Conservation (phyloP, 1,140 invertebrate species). For the Megathymus violae region DNA sequence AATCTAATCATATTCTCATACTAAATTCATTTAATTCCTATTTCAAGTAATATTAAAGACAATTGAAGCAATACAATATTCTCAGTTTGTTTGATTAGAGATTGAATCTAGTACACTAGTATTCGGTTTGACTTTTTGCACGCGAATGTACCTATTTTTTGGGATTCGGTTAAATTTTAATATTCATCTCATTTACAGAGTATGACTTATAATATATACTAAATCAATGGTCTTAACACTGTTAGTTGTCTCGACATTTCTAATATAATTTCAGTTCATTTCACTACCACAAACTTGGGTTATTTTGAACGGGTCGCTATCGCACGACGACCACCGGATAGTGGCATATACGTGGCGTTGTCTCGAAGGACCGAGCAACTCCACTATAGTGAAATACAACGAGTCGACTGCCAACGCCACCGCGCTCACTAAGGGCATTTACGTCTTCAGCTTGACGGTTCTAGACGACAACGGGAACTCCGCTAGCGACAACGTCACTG, state of each 20-base stretch:
- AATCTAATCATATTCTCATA: too few species aligned
- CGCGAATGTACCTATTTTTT: too few species aligned
- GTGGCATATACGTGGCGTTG: slow-evolving; percentile 93
- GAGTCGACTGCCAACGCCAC: slow-evolving; percentile 89
- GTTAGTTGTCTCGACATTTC: slow-evolving; percentile 1
- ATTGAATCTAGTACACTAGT: too few species aligned
- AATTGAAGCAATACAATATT: too few species aligned
- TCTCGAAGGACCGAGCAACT: slow-evolving; percentile 86
- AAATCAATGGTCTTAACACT: background rate
- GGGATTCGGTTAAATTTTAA: too few species aligned
- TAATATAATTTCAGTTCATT: slow-evolving; percentile 86
- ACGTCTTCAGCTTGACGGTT: slow-evolving; percentile 93
- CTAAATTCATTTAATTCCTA: too few species aligned
- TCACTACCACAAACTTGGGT: slow-evolving; percentile 92
- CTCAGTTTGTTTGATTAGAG: too few species aligned
- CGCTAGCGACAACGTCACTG: slow-evolving; percentile 87
- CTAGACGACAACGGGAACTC: slow-evolving; percentile 93
- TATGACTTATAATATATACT: too few species aligned
- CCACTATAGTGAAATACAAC: slow-evolving; percentile 82
- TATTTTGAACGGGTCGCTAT: slow-evolving; percentile 91
- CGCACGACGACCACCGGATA: slow-evolving; percentile 94
- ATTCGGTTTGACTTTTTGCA: too few species aligned
- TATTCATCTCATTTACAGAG: too few species aligned
- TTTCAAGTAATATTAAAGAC: too few species aligned
- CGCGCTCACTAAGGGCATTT: slow-evolving; percentile 92